Percentiles rank a stretch among this genome's conserved stretches.
phyloP scores from a whole-genome alignment of 2,888 invertebrate genomes.

The Flabesymbios commensalis region DNA sequence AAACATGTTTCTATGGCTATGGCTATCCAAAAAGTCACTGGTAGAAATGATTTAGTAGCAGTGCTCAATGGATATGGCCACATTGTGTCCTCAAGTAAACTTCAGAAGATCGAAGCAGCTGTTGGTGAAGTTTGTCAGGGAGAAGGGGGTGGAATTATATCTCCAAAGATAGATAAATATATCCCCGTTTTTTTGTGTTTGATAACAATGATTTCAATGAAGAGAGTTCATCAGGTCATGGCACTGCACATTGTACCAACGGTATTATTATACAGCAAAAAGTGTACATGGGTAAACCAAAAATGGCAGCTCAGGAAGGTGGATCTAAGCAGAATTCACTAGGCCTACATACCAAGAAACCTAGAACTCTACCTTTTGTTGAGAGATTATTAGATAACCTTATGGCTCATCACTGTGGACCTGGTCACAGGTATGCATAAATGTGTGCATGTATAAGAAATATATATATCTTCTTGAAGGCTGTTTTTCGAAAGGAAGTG shows the following conservation, averaged over 20 bases:
- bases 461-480: background rate
- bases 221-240: background rate
- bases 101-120: background rate
- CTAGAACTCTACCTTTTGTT: background rate
- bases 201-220: slow-evolving; percentile 1
- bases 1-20: background rate
- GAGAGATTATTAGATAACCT: background rate
- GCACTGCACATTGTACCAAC: background rate
- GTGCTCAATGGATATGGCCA: slow-evolving; percentile 1
- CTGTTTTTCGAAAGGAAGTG: background rate
- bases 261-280: background rate
- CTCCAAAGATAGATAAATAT: background rate
- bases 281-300: background rate
- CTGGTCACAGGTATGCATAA: too few species aligned
- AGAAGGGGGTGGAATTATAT: background rate
- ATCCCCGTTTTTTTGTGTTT: background rate
- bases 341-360: too few species aligned
- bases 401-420: background rate
- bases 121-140: background rate
- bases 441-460: background rate
- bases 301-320: background rate
- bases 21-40: background rate
- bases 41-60: background rate
- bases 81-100: background rate
- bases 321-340: background rate